phyloP scores from a whole-genome alignment of 2,888 invertebrate species.

The Siphonodentalium dalli region DNA sequence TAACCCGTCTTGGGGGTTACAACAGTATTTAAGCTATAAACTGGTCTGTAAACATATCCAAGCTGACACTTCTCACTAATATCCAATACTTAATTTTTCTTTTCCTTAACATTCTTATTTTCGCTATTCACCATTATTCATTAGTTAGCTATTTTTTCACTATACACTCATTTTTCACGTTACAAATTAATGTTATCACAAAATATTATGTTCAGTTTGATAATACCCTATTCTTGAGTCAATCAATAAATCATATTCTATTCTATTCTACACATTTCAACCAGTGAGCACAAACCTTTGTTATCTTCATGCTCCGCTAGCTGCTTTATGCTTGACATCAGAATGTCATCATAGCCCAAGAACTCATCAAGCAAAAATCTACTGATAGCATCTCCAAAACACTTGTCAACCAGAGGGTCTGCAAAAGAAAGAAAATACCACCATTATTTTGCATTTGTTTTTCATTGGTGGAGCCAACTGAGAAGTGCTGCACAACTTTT shows the following conservation, averaged over 20 bases:
- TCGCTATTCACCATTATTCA: not conserved
- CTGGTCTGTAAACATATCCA: too few species aligned
- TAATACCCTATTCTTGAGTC: not conserved
- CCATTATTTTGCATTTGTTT: too few species aligned
- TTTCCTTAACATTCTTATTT: not conserved
- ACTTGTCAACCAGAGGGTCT: conserved; percentile 86
- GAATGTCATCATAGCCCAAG: conserved; percentile 94
- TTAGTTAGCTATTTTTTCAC: not conserved
- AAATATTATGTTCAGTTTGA: not conserved
- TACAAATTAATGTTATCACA: not conserved
- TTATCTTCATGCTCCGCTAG: conserved; percentile 95
- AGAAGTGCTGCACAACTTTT: too few species aligned
- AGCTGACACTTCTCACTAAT: too few species aligned
- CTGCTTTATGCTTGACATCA: conserved; percentile 95
- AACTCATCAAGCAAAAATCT: conserved; percentile 89
- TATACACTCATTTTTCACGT: not conserved
- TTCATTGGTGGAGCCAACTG: too few species aligned
- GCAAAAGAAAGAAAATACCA: conserved; percentile 73
- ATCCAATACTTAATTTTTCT: too few species aligned
- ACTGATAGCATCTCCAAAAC: conserved; percentile 93
- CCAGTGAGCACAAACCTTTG: conserved; percentile 75
- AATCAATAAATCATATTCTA: too few species aligned
- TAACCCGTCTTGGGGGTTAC: too few species aligned
- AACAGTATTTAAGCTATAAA: too few species aligned
- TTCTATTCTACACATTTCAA: not conserved